Conservation (phyloP, 2,888 invertebrate species). For the Brachyopa scutellaris region DNA sequence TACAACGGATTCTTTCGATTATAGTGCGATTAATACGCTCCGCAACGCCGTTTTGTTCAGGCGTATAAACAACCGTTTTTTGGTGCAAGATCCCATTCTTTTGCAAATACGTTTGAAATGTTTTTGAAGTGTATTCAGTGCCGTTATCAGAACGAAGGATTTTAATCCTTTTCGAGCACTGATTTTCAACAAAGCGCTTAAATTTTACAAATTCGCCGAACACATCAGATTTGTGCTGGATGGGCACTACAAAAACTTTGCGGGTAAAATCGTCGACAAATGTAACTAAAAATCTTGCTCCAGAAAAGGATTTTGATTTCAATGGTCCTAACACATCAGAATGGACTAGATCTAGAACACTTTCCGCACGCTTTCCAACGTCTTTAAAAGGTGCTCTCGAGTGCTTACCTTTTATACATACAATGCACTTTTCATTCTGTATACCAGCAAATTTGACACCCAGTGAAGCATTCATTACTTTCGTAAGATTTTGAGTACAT, state of each 20-base stretch:
- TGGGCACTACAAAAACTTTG: slow-evolving; percentile 42
- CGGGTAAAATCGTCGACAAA: slow-evolving; percentile 77
- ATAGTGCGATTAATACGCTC: slow-evolving; percentile 72
- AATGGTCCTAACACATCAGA: slow-evolving; percentile 79
- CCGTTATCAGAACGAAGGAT: slow-evolving; percentile 69
- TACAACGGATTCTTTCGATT: slow-evolving; percentile 61
- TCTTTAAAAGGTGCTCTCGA: slow-evolving; percentile 68
- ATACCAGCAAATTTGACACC: slow-evolving; percentile 49
- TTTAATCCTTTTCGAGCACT: slow-evolving; percentile 68
- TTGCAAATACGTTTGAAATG: slow-evolving; percentile 58
- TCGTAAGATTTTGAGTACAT: slow-evolving; percentile 50
- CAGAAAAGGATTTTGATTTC: slow-evolving; percentile 75
- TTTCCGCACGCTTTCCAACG: slow-evolving; percentile 60
- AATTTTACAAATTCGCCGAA: slow-evolving; percentile 67
- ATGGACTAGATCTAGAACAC: slow-evolving; percentile 76
- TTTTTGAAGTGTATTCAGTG: slow-evolving; percentile 51
- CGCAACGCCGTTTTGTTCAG: slow-evolving; percentile 73
- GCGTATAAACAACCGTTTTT: slow-evolving; percentile 66
- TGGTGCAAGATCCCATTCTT: slow-evolving; percentile 70
- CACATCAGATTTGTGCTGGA: slow-evolving; percentile 69
- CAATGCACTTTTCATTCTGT: slow-evolving; percentile 59
- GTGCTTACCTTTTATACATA: slow-evolving; percentile 74
- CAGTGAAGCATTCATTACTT: slow-evolving; percentile 30
- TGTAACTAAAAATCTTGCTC: slow-evolving; percentile 77
- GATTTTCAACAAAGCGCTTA: slow-evolving; percentile 70